Percentiles rank a stretch among this genome's conserved stretches.
Conservation (phyloP, 2,888 invertebrate species). For the Cataglyphis cursor region DNA sequence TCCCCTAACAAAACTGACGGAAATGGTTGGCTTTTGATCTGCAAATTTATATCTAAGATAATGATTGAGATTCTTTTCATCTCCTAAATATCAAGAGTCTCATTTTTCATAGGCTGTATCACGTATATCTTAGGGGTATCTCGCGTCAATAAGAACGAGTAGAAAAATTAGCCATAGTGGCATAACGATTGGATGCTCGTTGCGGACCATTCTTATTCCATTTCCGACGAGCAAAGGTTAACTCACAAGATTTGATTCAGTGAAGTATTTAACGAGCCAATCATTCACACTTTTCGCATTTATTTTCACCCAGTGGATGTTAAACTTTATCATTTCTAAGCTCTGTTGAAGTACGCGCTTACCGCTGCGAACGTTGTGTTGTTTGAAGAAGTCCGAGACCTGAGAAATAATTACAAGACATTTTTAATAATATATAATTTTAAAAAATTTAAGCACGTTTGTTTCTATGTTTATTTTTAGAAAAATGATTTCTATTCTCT, state of each 20-base stretch:
- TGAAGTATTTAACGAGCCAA: slow-evolving; percentile 87
- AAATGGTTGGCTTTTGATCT: slow-evolving; percentile 66
- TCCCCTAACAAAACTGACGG: slow-evolving; percentile 60
- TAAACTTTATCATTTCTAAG: slow-evolving; percentile 93
- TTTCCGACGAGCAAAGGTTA: slow-evolving; percentile 69
- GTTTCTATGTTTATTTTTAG: neutral
- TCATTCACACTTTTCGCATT: slow-evolving; percentile 88
- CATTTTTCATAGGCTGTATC: slow-evolving; percentile 54
- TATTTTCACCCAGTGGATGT: slow-evolving; percentile 92
- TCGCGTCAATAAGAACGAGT: slow-evolving; percentile 61
- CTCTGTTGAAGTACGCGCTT: slow-evolving; percentile 91
- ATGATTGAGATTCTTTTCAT: slow-evolving; percentile 58
- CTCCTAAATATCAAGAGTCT: slow-evolving; percentile 34
- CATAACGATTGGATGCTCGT: slow-evolving; percentile 51
- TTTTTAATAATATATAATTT: neutral
- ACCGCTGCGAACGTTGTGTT: slow-evolving; percentile 89
- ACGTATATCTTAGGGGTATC: slow-evolving; percentile 34
- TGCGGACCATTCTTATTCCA: slow-evolving; percentile 62
- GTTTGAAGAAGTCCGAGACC: slow-evolving; percentile 89
- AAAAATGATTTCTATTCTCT: slow-evolving; percentile 3
- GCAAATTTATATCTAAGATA: slow-evolving; percentile 61
- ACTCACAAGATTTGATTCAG: slow-evolving; percentile 68
- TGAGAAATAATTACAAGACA: slow-evolving; percentile 77
- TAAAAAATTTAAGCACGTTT: neutral
- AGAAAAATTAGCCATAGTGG: slow-evolving; percentile 60